Percentiles rank a stretch among this genome's conserved stretches.
Evolutionary conservation across 1,140 invertebrate genomes (phyloP).

Genomic region (Musca vetustissima): DNA sequence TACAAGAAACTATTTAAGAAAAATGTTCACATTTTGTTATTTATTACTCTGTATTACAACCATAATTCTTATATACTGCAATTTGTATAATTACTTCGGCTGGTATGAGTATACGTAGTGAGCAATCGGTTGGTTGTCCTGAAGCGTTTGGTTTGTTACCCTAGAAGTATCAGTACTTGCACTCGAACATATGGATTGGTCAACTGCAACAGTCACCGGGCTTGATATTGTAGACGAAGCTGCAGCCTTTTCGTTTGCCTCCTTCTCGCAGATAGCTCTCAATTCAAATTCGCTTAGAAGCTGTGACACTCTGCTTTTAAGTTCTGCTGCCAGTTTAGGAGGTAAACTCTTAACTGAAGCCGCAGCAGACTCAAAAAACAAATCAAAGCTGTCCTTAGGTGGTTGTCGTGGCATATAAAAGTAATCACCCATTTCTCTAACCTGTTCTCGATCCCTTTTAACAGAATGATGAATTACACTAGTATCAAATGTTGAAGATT

Average conservation of each 20-base stretch:
- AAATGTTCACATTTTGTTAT: no score
- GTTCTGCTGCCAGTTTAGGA: slow-evolving; percentile 44
- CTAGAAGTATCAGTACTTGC: no score
- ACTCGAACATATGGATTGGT: neutral
- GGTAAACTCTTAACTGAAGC: slow-evolving; percentile 42
- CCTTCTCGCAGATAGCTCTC: slow-evolving; percentile 41
- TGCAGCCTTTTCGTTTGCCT: slow-evolving; percentile 27
- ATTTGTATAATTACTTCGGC: neutral
- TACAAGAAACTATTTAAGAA: no score
- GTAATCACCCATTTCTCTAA: slow-evolving; percentile 1
- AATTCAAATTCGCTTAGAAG: slow-evolving; percentile 47
- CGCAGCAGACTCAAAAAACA: slow-evolving; percentile 48
- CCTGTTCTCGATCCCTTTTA: slow-evolving; percentile 2
- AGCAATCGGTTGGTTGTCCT: neutral
- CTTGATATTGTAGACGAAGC: neutral
- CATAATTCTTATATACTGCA: no score
- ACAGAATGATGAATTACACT: slow-evolving; percentile 7
- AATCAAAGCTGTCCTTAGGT: slow-evolving; percentile 38
- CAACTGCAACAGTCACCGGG: neutral
- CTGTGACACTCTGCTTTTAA: slow-evolving; percentile 45
- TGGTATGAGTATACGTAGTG: slow-evolving; percentile 26
- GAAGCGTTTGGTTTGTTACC: neutral
- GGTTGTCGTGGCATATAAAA: slow-evolving; percentile 20
- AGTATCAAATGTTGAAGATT: neutral
- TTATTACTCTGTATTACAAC: no score